Base-by-base conservation (phyloP, 2,888 invertebrate genomes). In the Masnerella sp. region DNA sequence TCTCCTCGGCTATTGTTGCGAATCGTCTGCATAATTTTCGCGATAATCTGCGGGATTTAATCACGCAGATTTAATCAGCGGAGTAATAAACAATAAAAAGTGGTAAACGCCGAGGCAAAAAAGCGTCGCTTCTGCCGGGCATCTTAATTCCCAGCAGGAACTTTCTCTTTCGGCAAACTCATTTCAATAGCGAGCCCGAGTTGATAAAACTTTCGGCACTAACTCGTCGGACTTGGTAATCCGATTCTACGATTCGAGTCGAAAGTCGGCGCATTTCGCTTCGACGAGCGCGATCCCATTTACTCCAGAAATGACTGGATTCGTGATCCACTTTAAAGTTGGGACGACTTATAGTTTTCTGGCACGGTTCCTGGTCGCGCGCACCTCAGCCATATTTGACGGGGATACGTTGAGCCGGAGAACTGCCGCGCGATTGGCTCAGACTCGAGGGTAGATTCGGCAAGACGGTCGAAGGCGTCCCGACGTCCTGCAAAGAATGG, bases 311-410 rank as follows among this genome's bases (percentile, higher is more conserved):
- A 69, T 32, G 43, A 58, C 65, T 61, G 69, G 69, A 69, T 74
- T 58, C 69, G 58, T 49, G 65, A 74, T 70, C 80, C 76, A 80
- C 79, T 80, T 79, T 78, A 81, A 81, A 79, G 78, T 79, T 80
- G 49, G 73, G 77, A 74, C 78, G 77, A 77, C 78, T 76, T 78
- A 78, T 81, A 77, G 79, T 77, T 77, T 78, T 79, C 77, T 75
- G 70, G 73, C 77, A 65, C 65, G 74, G 75, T 70, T 70, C 77
- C 74, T 74, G 74, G 77, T 68, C 74, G 80, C 79, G 81, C 80
- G 78, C 79, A 78, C 72, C 78, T 79, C 84, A 81, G 83, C 85
- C 86, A 85, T 85, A 83, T 85, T 85, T 84, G 82, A 83, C 79
- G 70, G 77, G 79, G 49, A 58, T 72, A 73, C 58, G 25, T 62